phyloP scores from a whole-genome alignment of 2,797 vertebrate species.

The Oreortyx pictus region DNA sequence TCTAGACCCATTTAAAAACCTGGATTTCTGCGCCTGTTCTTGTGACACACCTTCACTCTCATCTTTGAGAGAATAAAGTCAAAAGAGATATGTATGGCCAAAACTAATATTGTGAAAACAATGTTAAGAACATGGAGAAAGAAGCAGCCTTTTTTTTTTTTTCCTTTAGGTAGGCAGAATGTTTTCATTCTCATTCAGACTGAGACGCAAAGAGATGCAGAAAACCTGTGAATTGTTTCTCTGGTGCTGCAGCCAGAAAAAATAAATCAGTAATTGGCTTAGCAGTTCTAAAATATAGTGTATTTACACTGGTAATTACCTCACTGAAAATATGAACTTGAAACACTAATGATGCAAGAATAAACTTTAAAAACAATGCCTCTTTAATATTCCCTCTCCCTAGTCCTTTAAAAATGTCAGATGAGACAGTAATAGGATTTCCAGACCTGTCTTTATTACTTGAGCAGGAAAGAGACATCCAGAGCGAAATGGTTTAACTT shows the following conservation, averaged over 20 bases:
- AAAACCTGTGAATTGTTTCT: neutral
- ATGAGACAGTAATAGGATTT: conserved; percentile 25
- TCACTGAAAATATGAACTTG: neutral
- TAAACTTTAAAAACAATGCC: neutral
- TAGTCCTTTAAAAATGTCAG: conserved; percentile 27
- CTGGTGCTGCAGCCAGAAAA: neutral
- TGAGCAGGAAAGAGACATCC: neutral
- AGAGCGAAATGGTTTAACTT: conserved; percentile 14
- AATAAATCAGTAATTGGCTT: neutral
- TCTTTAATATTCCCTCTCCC: neutral
- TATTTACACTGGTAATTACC: neutral
- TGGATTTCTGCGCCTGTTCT: neutral
- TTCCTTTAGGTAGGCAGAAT: neutral
- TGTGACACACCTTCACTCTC: neutral
- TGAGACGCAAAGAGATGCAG: neutral
- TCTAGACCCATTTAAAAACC: neutral
- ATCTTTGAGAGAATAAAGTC: neutral
- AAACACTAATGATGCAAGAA: neutral
- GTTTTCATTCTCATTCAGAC: neutral
- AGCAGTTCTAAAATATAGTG: neutral
- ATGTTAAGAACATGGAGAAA: neutral
- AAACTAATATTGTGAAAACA: neutral
- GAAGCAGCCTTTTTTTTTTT: neutral
- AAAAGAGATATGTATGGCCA: neutral
- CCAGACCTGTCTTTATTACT: conserved; percentile 51